Evolutionary conservation across 2,797 vertebrate genomes (phyloP), one percentile per base, ranked within the genome.

Genomic region (Taenioides sp.): DNA sequence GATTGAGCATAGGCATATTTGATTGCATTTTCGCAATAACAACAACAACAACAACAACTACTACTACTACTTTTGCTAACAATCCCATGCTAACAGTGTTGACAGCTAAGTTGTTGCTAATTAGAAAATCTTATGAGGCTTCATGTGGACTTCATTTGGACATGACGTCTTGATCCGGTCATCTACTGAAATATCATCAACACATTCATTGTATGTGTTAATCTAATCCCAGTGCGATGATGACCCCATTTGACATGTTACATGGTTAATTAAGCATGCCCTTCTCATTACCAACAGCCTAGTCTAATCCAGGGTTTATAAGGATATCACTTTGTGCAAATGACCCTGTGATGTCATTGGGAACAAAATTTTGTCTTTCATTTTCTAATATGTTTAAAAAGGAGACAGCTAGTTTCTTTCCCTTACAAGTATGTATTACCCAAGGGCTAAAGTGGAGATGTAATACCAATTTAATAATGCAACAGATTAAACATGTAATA

Each of bases 181-280:
- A n/a, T 71, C 71, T 81, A 65, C 64, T 54, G 69, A 73, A 63
- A 74, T 20, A 50, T 65, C 69, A 71, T 70, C 58, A 57, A 66
- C 71, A 28, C 58, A 64, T 43, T 73, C 25, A 11, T 50, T 65
- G 6, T 55, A 52, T 63, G 66, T 61, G 17, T 67, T 12, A 16
- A 73, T 66, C 59, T 86, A 85, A 86, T 86, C 84, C 77, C 27
- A 40, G 69, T 40, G 77, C 73, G 76, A 76, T 72, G 68, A 78
- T 65, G 82, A 84, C 70, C 75, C 80, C 75, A 58, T 27, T 49
- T 79, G 75, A 83, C 77, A 85, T 85, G 71, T 77, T 23, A 73
- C 80, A 89, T 11, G 82, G 88, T 91, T 91, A 89, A 91, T 89
- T 86, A 84, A 71, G 80, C 67, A 14, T 76, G 78, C 79, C 80